A percentile compares a stretch with the other conserved stretches of the same genome.
phyloP scores from a whole-genome alignment of 1,140 invertebrate genomes.

The Agrilus planipennis region DNA sequence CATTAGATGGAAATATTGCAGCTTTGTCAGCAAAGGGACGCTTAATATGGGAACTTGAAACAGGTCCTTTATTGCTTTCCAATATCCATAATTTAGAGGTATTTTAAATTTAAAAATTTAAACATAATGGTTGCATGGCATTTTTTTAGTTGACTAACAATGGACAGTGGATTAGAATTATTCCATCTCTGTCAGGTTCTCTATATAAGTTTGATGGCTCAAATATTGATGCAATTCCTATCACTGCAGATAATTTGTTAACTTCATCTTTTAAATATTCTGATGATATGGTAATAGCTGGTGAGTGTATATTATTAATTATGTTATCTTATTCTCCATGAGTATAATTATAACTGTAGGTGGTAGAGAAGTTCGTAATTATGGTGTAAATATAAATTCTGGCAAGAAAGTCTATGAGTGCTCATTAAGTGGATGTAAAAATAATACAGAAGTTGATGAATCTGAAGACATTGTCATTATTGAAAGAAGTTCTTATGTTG shows the following conservation, averaged over 20 bases:
- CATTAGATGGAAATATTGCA: slow-evolving; percentile 73
- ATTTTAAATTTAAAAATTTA: neutral
- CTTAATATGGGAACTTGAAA: slow-evolving; percentile 61
- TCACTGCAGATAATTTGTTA: slow-evolving; percentile 74
- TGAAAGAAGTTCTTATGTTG: slow-evolving; percentile 69
- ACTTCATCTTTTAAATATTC: slow-evolving; percentile 73
- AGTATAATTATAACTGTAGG: slow-evolving; percentile 29
- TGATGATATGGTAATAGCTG: slow-evolving; percentile 78
- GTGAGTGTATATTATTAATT: slow-evolving; percentile 31
- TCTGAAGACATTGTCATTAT: slow-evolving; percentile 56
- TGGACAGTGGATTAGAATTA: slow-evolving; percentile 74
- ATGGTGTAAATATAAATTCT: slow-evolving; percentile 60
- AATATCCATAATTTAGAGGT: slow-evolving; percentile 76
- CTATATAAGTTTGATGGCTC: slow-evolving; percentile 87
- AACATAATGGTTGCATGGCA: neutral
- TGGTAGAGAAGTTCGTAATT: slow-evolving; percentile 52
- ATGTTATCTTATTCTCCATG: neutral
- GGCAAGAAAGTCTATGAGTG: slow-evolving; percentile 73
- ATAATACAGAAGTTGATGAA: slow-evolving; percentile 37
- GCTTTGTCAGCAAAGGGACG: slow-evolving; percentile 64
- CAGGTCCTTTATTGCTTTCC: slow-evolving; percentile 67
- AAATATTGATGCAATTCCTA: slow-evolving; percentile 72
- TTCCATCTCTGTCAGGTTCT: slow-evolving; percentile 81
- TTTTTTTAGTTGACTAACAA: slow-evolving; percentile 62
- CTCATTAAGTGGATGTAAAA: slow-evolving; percentile 56